Evolutionary conservation across 64 coral and sea anemone species (phyloP), one percentile per base, ranked within the genome.

Genomic region (Stichodactyla helianthus): DNA sequence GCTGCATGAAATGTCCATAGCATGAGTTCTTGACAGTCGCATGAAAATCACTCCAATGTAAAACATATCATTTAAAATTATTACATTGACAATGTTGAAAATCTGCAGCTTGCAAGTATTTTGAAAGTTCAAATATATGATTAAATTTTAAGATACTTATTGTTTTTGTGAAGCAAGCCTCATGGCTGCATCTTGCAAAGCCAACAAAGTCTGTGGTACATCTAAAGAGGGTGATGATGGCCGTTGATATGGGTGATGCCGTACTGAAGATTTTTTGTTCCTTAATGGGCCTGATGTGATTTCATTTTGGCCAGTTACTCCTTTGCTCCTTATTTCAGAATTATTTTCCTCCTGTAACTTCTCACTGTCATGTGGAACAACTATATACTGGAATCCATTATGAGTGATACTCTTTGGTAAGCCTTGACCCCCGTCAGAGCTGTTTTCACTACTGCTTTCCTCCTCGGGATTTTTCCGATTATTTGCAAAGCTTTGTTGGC

Each of bases 131-230:
- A 9, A n/a, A 65, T 6, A 6, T 65, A 65, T 65, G 62, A 23
- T n/a, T 65, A n/a, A 74, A 74, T 74, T 19, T 74, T 31, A 5
- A 28, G 27, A 31, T 74, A 74, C 31, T 74, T 31, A 74, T 74
- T 74, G 10, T 31, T 74, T 9, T 31, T 74, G 68, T 27, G 78
- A 51, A 81, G 90, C 90, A 51, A 92, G 85, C 50, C 85, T 62
- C 20, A 87, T 55, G 7, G 94, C 94, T 0, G 91, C 94, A 50
- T 97, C 91, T 5, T 97, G 94, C n/a, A 97, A 67, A 25, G 88
- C 94, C 15, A 97, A 27, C 35, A 97, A 68, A 64, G 94, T 93
- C 51, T 90, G 90, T 31, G 94, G 89, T 53, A 97, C 71, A 76
- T 93, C 92, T 79, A 93, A 87, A 82, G 91, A 91, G 11, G 94